A percentile compares a stretch with the other conserved stretches of the same genome.
These are phyloP conservation scores for Proterorhinus semilunaris DNA, from an alignment of 2,113 vertebrate species.

Conservation along the genomic window DNA sequence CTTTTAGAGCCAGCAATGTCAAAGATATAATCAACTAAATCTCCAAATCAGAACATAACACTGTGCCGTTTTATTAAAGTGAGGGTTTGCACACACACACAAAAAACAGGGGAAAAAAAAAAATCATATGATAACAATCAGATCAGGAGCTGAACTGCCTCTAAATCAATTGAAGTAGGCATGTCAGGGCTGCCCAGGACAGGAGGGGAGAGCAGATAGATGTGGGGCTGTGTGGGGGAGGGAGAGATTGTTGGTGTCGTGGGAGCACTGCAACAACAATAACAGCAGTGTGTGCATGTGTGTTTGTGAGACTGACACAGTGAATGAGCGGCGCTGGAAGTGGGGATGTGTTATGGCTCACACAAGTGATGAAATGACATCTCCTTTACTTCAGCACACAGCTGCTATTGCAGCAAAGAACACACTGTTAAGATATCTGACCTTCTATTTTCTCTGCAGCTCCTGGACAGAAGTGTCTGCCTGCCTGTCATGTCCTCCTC, in stretches of 20 bases:
- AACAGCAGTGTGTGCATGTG: slow-evolving; percentile 73
- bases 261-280: slow-evolving; percentile 81
- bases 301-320: slow-evolving; percentile 50
- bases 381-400: slow-evolving; percentile 74
- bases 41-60: slow-evolving; percentile 50
- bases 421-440: slow-evolving; percentile 72
- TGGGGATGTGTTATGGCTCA: slow-evolving; percentile 74
- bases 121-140: slow-evolving; percentile 72
- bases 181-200: slow-evolving; percentile 70
- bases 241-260: slow-evolving; percentile 79
- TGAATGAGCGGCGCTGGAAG: slow-evolving; percentile 67
- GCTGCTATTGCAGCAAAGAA: slow-evolving; percentile 74
- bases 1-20: slow-evolving; percentile 9
- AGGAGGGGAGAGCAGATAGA: slow-evolving; percentile 68
- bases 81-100: slow-evolving; percentile 38
- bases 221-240: slow-evolving; percentile 70
- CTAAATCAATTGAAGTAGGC: slow-evolving; percentile 73
- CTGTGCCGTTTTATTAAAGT: slow-evolving; percentile 51
- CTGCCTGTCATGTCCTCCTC: slow-evolving; percentile 59
- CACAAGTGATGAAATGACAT: slow-evolving; percentile 81
- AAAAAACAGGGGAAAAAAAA: not conserved
- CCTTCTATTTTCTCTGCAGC: slow-evolving; percentile 62
- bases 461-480: slow-evolving; percentile 55
- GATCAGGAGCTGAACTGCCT: slow-evolving; percentile 72
- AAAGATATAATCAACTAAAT: slow-evolving; percentile 13